Evolutionary conservation across 2,888 invertebrate species (phyloP), one percentile per base, ranked within the genome.

Genomic region (Heliconius erato): DNA sequence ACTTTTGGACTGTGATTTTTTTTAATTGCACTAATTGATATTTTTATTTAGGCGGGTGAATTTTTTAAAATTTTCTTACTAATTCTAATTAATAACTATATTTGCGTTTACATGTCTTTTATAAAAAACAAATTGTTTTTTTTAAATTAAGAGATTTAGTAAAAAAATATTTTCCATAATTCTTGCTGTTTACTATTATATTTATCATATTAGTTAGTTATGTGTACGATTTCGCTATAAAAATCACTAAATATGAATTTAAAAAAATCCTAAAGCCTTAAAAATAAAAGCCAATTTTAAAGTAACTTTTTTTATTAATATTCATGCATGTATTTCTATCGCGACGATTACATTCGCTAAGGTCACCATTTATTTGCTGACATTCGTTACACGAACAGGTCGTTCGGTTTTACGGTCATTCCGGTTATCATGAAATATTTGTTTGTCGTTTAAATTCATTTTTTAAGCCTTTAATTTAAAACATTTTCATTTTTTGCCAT

Each of bases 351-450:
- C n/a, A 78, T 78, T 67, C 28, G 28, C n/a, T 80, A 72, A 82
- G 77, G 77, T 74, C 80, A 71, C 71, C 74, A 19, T 77, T 35
- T 80, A 49, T 82, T 76, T 79, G 82, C 65, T 40, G 71, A 76
- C 74, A 80, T 79, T 82, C 71, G 76, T 82, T 79, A 79, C 74
- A 79, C 74, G 65, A 74, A 74, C 68, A 79, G 44, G 44, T 72
- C 79, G 79, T 67, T 77, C 44, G 74, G 82, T 83, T 83, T 81
- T 79, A 79, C 79, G 82, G 79, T 68, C 82, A 77, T 49, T 71
- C 71, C 54, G 59, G 79, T 79, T 79, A 77, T 77, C 59, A 68
- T 79, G 28, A 76, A 59, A 74, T 40, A 35, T 54, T 23, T 68
- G 44, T 80, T 67, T 80, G 35, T 23, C 28, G 28, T 67, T 26